These are phyloP conservation scores for Creontiades dilutus DNA, from an alignment of 2,888 invertebrate species.

Conservation along the genomic window DNA sequence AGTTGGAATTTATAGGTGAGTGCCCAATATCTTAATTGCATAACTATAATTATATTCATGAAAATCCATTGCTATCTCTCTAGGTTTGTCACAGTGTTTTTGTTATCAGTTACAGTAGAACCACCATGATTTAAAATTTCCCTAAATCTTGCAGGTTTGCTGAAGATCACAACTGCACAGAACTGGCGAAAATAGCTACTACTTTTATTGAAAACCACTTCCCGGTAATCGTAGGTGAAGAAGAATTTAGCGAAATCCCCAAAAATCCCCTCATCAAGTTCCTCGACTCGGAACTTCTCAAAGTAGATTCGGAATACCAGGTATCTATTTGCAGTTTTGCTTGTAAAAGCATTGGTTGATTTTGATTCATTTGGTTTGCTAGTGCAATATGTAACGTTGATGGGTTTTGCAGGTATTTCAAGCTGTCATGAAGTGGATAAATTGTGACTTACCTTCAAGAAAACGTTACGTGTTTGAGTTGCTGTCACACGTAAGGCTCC, in stretches of 20 bases:
- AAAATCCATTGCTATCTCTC: too few species aligned
- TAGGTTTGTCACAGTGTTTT: too few species aligned
- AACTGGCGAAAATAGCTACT: constrained; percentile 87
- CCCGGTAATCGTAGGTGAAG: constrained; percentile 88
- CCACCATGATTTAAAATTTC: too few species aligned
- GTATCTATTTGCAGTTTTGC: constrained; percentile 78
- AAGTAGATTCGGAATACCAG: constrained; percentile 93
- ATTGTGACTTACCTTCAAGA: constrained; percentile 87
- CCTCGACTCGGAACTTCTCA: constrained; percentile 90
- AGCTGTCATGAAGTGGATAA: constrained; percentile 93
- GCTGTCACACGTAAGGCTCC: constrained; percentile 88
- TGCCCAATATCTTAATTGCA: background rate
- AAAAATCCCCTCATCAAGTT: constrained; percentile 87
- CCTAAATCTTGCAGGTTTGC: constrained; percentile 84
- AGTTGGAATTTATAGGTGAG: constrained; percentile 90
- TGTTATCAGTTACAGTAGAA: too few species aligned
- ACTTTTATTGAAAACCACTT: constrained; percentile 92
- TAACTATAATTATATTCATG: too few species aligned
- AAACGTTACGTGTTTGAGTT: constrained; percentile 92
- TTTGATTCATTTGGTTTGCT: too few species aligned
- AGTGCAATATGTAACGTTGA: background rate
- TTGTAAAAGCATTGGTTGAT: too few species aligned
- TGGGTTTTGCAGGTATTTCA: constrained; percentile 84
- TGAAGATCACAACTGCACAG: constrained; percentile 90
- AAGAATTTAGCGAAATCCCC: constrained; percentile 91